Evolutionary conservation across 2,113 vertebrate species (phyloP), one percentile per base, ranked within the genome.

Genomic region (Rattus norvegicus): DNA sequence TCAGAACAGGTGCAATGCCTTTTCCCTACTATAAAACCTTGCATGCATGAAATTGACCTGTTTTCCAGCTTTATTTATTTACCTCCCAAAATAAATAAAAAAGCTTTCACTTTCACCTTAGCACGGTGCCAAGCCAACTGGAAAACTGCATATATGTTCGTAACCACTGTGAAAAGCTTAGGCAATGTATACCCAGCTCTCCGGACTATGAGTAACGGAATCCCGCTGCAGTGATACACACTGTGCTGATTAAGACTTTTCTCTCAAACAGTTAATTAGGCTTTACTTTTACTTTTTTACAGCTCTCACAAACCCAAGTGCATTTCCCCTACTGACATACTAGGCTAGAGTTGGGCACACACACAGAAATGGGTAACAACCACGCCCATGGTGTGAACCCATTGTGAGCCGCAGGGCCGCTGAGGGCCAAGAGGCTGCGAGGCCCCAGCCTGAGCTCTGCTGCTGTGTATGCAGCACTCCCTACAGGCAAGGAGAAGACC

Each of bases 81-180:
- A 91, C 69, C 76, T 88, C n/a, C 69, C 79, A 87, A 96, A 97
- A 96, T 95, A 97, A 92, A 87, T 95, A 93, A 80, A 97, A 97
- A 79, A 26, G 2, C 24, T 20, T 89, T 96, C n/a, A 24, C 26
- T 97, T 97, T 90, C 59, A 79, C 84, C 97, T 81, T 67, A 72
- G 88, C 43, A 16, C 89, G 91, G 59, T 73, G 54, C 84, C 80
- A 54, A 88, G 84, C 76, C 95, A 96, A 96, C 61, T 95, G 61
- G 90, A 22, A 96, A 97, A 90, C 49, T 65, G 79, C 20, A 85
- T n/a, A 73, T 33, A 88, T 47, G 72, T 96, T 61, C 76, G 28
- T 85, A 92, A 87, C 72, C 85, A 86, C 0, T 91, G 72, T 24
- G 72, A 92, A 39, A 92, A 92, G 86, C 85, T 88, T 72, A 75